A percentile compares a stretch with the other conserved stretches of the same genome.
phyloP scores from a whole-genome alignment of 2,797 vertebrate species.

The Chaetodon trifasciatus region DNA sequence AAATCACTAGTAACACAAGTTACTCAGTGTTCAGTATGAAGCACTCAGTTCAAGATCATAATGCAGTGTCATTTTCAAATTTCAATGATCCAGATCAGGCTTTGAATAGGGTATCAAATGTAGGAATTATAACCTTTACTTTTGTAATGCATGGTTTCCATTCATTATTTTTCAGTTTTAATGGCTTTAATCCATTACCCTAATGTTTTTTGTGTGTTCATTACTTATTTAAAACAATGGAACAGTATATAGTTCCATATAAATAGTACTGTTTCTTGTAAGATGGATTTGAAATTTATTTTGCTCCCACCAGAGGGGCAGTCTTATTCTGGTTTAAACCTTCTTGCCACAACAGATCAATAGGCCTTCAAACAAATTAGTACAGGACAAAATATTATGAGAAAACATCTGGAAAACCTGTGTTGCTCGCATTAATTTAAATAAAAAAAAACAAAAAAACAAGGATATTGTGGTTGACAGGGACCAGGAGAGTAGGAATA shows the following conservation, averaged over 20 bases:
- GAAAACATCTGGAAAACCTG: too few relatives aligned
- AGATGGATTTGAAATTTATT: background rate
- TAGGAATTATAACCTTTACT: background rate
- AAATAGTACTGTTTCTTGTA: background rate
- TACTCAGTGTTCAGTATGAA: background rate
- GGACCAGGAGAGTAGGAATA: too few relatives aligned
- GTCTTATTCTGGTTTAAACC: too few relatives aligned
- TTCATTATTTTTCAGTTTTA: background rate
- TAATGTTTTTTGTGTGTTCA: background rate
- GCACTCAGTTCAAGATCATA: background rate
- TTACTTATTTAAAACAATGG: background rate
- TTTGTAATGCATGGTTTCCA: slow-evolving; percentile 5
- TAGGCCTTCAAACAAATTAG: too few relatives aligned
- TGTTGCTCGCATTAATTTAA: too few relatives aligned
- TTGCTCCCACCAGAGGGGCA: too few relatives aligned
- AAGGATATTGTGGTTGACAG: too few relatives aligned
- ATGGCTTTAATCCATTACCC: background rate
- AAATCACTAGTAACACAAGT: too few relatives aligned
- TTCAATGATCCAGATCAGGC: background rate
- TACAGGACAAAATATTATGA: too few relatives aligned
- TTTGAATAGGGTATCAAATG: background rate
- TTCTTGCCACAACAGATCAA: too few relatives aligned
- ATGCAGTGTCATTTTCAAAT: background rate
- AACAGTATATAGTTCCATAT: background rate
- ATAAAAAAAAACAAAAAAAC: too few relatives aligned